Evolutionary conservation across 2,797 vertebrate genomes (phyloP), one percentile per base, ranked within the genome.

Genomic region (Cynodonichthys magdalenae): DNA sequence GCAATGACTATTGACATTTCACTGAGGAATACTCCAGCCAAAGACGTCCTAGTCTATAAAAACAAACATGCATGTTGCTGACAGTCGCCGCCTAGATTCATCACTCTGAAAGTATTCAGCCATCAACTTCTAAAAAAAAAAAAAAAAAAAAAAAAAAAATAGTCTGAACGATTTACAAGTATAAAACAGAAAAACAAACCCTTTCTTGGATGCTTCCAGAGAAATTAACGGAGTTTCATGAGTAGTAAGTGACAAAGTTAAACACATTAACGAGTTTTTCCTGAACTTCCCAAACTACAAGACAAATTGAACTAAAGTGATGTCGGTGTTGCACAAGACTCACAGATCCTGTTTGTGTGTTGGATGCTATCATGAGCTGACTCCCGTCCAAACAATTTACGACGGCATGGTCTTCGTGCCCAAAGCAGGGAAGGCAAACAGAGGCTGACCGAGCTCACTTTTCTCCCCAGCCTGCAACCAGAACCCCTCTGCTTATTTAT

Each of bases 401-500:
- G 75, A 75, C 57, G 28, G 69, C 75, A 56, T 8, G 46, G 59
- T 80, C 51, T 58, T 58, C 47, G 6, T 74, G 78, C 82, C 77
- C 69, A 76, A 73, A 75, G 24, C 77, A 82, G 77, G 76, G 73
- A 83, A 84, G 76, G 73, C 83, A 84, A 88, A 89, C 77, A 84
- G 74, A 79, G 68, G 56, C 79, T 89, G 83, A 87, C 77, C 84
- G 77, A 87, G 77, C 60, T 39, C 63, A 73, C 80, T 87, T 83
- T 86, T 87, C 80, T 75, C 59, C 62, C 72, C 72, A 81, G 71
- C 56, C 57, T 44, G n/a, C 74, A 83, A 82, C 88, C 85, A 87
- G 86, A 86, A 67, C 72, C 83, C 81, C 72, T 72, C 68, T 64
- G 85, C 79, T 87, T 88, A 90, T 93, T 91, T 90, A 92, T 89